These are phyloP conservation scores for Apus apus DNA, from an alignment of 2,113 vertebrate species.

Conservation along the genomic window DNA sequence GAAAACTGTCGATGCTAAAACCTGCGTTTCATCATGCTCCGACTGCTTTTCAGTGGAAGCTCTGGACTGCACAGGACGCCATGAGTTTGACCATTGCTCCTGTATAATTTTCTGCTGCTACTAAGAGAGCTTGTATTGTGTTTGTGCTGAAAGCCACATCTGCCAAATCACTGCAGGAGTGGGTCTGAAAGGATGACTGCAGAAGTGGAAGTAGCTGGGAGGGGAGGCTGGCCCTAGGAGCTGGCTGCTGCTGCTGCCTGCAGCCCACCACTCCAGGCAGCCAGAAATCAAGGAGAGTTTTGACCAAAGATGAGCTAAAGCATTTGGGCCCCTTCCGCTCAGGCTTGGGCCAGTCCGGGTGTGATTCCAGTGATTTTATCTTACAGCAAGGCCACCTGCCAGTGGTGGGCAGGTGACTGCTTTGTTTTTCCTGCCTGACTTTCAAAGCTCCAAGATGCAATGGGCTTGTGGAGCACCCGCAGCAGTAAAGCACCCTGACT, in stretches of 20 bases:
- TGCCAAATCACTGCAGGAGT: not conserved
- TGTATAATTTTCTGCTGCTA: not conserved
- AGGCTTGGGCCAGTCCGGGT: not conserved
- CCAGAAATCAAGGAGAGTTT: not conserved
- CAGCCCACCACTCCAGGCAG: not conserved
- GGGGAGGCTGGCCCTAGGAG: not conserved
- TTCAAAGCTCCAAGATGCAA: not conserved
- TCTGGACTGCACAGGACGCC: not conserved
- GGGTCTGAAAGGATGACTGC: not conserved
- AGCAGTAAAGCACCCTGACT: not conserved
- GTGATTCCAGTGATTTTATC: not conserved
- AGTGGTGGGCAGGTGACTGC: not conserved
- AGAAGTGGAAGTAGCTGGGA: not conserved
- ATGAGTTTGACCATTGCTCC: not conserved
- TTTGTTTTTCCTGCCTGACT: not conserved
- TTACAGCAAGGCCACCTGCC: not conserved
- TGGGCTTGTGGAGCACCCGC: not conserved
- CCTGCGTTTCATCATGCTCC: not conserved
- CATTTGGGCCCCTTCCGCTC: rapidly evolving
- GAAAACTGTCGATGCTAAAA: not conserved
- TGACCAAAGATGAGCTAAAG: not conserved
- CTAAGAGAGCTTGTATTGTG: not conserved
- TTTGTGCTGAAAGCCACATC: not conserved
- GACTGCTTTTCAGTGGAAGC: not conserved
- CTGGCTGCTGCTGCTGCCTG: not conserved